These are phyloP conservation scores for Eremophila alpestris DNA, from an alignment of 2,797 vertebrate genomes.

Conservation along the genomic window DNA sequence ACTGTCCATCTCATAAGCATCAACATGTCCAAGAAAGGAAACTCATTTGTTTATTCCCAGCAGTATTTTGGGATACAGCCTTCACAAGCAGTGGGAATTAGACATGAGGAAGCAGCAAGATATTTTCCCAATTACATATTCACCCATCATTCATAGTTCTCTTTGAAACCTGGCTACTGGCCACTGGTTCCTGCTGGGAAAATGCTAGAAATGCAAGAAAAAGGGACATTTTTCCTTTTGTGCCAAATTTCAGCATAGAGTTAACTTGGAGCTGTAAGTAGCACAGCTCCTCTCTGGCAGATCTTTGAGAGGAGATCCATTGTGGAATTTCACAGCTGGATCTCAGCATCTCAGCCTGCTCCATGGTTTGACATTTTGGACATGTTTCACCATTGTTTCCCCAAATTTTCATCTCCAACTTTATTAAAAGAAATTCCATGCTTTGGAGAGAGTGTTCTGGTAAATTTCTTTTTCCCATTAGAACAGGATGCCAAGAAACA, in stretches of 20 bases:
- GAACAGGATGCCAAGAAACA: background rate
- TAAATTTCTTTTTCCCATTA: background rate
- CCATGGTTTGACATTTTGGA: slow-evolving; percentile 10
- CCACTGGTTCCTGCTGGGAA: slow-evolving; percentile 60
- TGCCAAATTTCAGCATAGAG: slow-evolving; percentile 20
- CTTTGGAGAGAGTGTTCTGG: background rate
- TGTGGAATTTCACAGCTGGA: slow-evolving; percentile 59
- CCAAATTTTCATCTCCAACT: background rate
- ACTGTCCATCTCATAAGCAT: slow-evolving; percentile 52
- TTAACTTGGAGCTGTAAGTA: slow-evolving; percentile 48
- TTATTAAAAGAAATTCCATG: background rate
- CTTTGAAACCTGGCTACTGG: slow-evolving; percentile 49
- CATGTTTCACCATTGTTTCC: slow-evolving; percentile 51
- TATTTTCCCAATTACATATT: slow-evolving; percentile 57
- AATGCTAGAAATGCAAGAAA: slow-evolving; percentile 53
- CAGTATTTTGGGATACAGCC: slow-evolving; percentile 54
- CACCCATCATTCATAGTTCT: slow-evolving; percentile 66
- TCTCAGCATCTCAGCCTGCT: slow-evolving; percentile 22
- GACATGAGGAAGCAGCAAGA: slow-evolving; percentile 63
- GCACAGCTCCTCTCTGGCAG: slow-evolving; percentile 11
- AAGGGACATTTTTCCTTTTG: slow-evolving; percentile 30
- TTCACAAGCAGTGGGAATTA: slow-evolving; percentile 64
- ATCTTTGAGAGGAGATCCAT: slow-evolving; percentile 17
- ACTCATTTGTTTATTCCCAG: slow-evolving; percentile 52
- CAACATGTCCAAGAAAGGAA: slow-evolving; percentile 57